Evolutionary conservation across 1,140 invertebrate genomes (phyloP), one percentile per base, ranked within the genome.

Genomic region (Platyscapa corneri): DNA sequence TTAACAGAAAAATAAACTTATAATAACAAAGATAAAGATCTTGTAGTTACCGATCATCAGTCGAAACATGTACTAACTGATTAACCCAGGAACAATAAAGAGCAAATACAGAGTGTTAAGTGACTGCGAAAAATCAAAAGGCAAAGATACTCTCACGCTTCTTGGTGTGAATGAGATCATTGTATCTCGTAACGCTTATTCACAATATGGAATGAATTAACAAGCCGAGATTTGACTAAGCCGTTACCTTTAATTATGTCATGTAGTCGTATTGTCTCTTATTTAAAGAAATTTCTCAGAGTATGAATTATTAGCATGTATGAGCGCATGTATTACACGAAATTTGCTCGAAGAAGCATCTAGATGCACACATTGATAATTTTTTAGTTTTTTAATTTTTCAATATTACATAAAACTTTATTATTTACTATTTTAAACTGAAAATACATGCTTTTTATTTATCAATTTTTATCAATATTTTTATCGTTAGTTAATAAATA

Each of bases 191-290:
- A 32, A 77, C 64, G 42, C 77, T 60, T 67, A 64, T 42, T 23
- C 70, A 64, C 84, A 74, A 75, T 64, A 32, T 60, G 65, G 39
- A 80, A 75, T 81, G 79, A 86, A 30, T 78, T 86, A 86, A 82
- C 80, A 49, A 82, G 42, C 34, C 46, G 39, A 60, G 75, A 74
- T 67, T 82, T n/a, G 42, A 75, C 76, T 64, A 77, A 64, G 64
- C 85, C 85, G 85, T 83, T 86, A 86, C 60, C 75, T 83, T 83
- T 86, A 86, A 86, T 86, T 86, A 86, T 86, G 85, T 86, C 85
- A 86, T 86, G 80, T n/a, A n/a, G n/a, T n/a, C n/a, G n/a, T 49
- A 86, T 86, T 86, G 85, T 86, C 30, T 83, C 27, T 7, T 14
- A 27, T 32, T 23, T 32, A 27, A 46, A 60, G 77, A 75, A 75